Evolutionary conservation across 2,113 vertebrate genomes (phyloP), one percentile per base, ranked within the genome.

Genomic region (Numenius arquata): DNA sequence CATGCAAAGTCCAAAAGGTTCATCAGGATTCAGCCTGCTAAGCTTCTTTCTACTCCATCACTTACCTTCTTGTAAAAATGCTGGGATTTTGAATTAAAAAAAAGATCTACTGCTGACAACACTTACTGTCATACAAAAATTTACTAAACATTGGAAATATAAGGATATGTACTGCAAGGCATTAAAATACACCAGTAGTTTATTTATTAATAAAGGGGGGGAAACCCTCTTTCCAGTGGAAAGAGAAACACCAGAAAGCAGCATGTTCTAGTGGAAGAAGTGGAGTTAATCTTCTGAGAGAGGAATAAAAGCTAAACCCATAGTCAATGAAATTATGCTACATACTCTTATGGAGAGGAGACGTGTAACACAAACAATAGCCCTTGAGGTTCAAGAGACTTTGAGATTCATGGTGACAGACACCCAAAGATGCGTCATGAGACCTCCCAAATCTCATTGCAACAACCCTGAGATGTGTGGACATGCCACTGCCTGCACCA

Each of bases 31-130:
- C 88, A 83, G 81, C 18, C 43, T 29, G 5, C 63, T 96, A 96
- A 94, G 66, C 58, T 95, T 76, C 86, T 91, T 89, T 94, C 87
- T 93, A 88, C 41, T 88, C 62, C 38, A 41, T 82, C 65, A 78
- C 8, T 84, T n/a, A n/a, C n/a, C n/a, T n/a, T n/a, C n/a, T n/a
- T n/a, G n/a, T n/a, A n/a, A n/a, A n/a, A n/a, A n/a, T n/a, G n/a
- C n/a, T n/a, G n/a, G n/a, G n/a, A n/a, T 86, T 74, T 63, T 47
- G n/a, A 84, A 20, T 52, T 12, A 15, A 29, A 56, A 36, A 55
- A 66, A 77, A 59, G 6, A 2, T 7, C 22, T 82, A 38, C 61
- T 61, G 23, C 47, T 82, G 30, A 81, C 32, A 75, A 10, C 12
- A 45, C 1, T 71, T 63, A 34, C 6, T 66, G 40, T 45, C 3